Percentiles rank a stretch among this genome's conserved stretches.
phyloP scores from a whole-genome alignment of 1,140 invertebrate genomes.

The Venustaconcha ellipsiformis region DNA sequence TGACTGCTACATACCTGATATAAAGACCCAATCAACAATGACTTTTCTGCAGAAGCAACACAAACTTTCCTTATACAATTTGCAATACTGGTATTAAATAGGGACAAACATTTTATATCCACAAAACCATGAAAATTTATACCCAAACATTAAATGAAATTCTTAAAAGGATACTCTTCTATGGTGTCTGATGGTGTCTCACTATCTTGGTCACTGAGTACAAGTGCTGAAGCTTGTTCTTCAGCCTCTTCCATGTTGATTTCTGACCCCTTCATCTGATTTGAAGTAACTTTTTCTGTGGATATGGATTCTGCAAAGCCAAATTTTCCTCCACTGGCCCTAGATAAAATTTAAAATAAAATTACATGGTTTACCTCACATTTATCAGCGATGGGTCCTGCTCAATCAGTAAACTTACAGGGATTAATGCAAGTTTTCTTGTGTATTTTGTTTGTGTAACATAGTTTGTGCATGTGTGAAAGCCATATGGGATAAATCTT shows the following conservation, averaged over 20 bases:
- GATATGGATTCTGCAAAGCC: conserved; percentile 57
- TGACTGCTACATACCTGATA: too few relatives aligned
- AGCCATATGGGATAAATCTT: too few relatives aligned
- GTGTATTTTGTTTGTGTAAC: too few relatives aligned
- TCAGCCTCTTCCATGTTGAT: conserved; percentile 37
- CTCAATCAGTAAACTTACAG: too few relatives aligned
- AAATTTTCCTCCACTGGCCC: conserved; percentile 55
- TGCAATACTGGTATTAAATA: too few relatives aligned
- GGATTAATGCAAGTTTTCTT: too few relatives aligned
- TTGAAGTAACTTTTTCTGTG: conserved; percentile 48
- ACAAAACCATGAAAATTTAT: neutral
- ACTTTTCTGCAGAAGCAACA: too few relatives aligned
- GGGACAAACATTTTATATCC: neutral
- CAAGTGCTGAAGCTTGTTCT: conserved; percentile 6
- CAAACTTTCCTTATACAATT: too few relatives aligned
- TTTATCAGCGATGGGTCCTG: too few relatives aligned
- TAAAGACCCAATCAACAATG: too few relatives aligned
- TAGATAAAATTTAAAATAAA: conserved; percentile 20
- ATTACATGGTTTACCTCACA: too few relatives aligned
- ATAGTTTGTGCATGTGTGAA: too few relatives aligned
- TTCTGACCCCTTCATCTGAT: conserved; percentile 30
- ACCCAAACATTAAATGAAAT: neutral
- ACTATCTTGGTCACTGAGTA: conserved; percentile 16
- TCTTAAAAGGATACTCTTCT: conserved; percentile 21
- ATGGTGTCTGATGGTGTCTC: conserved; percentile 1